phyloP scores from a whole-genome alignment of 2,888 invertebrate species.

The Pyrgus malvae region DNA sequence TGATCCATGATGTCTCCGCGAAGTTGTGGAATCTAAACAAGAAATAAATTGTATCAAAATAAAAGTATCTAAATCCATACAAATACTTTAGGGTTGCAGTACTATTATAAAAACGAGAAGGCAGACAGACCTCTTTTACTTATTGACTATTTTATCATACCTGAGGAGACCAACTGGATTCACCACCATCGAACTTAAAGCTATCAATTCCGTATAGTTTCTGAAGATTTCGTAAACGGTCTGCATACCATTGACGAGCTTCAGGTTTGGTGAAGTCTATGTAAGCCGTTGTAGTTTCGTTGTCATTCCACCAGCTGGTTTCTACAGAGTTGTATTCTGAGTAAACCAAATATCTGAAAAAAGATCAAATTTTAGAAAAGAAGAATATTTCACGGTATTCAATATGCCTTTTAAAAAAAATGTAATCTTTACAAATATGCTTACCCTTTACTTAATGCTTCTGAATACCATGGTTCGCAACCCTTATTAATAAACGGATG shows the following conservation, averaged over 20 bases:
- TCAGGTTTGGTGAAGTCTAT: conserved; percentile 87
- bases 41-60: background rate
- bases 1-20: conserved; percentile 62
- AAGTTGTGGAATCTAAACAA: conserved; percentile 71
- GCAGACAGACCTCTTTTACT: too few species aligned
- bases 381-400: background rate
- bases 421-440: too few species aligned
- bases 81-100: too few species aligned
- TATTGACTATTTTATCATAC: too few species aligned
- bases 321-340: conserved; percentile 71
- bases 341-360: conserved; percentile 67
- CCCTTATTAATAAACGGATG: conserved; percentile 84
- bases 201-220: conserved; percentile 84
- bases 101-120: too few species aligned
- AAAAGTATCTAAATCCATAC: too few species aligned
- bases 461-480: conserved; percentile 77
- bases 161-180: conserved; percentile 85
- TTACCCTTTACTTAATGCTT: conserved; percentile 69
- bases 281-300: conserved; percentile 76
- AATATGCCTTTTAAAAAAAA: too few species aligned
- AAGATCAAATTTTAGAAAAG: background rate
- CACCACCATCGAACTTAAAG: conserved; percentile 92
- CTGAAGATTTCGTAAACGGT: conserved; percentile 75
- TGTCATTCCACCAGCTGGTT: conserved; percentile 80
- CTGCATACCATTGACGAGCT: conserved; percentile 83